Conservation (phyloP, 2,888 invertebrate genomes). For the Eupithecia tripunctaria region DNA sequence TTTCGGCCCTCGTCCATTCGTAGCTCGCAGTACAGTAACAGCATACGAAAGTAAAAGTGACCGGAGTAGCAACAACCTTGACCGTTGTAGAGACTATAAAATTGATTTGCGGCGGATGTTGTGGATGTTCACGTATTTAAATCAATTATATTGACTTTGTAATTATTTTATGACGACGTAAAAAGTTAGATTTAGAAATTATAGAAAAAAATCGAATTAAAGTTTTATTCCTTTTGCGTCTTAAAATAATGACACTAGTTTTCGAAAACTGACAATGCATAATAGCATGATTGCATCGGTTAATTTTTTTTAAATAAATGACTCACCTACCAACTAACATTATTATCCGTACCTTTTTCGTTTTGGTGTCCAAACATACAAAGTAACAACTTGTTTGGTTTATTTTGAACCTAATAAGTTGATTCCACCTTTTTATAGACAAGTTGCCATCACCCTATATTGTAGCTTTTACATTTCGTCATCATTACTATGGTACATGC, state of each 20-base stretch:
- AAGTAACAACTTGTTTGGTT: no score
- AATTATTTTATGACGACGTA: not conserved
- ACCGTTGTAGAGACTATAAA: slow-evolving; percentile 3
- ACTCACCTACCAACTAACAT: no score
- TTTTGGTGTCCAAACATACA: no score
- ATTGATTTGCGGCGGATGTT: slow-evolving; percentile 7
- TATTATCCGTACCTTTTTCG: no score
- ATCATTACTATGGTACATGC: no score
- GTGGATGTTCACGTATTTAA: slow-evolving; percentile 2
- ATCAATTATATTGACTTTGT: not conserved
- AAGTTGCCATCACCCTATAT: no score
- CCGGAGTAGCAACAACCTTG: slow-evolving; percentile 10
- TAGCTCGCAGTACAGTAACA: not conserved
- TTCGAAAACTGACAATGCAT: not conserved
- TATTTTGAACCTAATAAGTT: no score
- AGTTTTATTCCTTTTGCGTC: not conserved
- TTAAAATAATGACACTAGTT: not conserved
- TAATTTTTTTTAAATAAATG: not conserved
- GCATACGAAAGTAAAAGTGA: slow-evolving; percentile 16
- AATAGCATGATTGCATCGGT: not conserved
- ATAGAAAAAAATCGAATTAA: not conserved
- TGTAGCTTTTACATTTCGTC: no score
- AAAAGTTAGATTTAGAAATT: not conserved
- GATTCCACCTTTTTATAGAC: no score
- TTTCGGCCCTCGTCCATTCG: not conserved